phyloP scores from a whole-genome alignment of 2,888 invertebrate genomes.

The Heliconius aoede region DNA sequence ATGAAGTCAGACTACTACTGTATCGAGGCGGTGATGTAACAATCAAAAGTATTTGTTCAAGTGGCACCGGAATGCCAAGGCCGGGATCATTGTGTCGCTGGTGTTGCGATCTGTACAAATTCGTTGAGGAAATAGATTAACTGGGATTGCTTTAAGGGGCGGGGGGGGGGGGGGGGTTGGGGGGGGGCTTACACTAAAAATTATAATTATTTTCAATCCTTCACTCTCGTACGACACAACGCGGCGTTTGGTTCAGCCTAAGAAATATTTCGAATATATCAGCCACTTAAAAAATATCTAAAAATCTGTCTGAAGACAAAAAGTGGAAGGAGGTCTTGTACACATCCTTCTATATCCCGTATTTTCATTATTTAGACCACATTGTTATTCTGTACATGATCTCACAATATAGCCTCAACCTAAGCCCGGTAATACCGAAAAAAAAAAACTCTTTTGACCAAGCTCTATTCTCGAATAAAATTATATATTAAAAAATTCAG shows the following conservation, averaged over 20 bases:
- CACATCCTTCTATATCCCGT: too few species aligned
- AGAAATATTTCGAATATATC: too few species aligned
- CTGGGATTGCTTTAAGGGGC: neutral
- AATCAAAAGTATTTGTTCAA: slow-evolving; percentile 40
- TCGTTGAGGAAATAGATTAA: slow-evolving; percentile 4
- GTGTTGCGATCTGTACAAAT: neutral
- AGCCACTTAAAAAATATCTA: neutral
- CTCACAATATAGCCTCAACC: neutral
- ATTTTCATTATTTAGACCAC: neutral
- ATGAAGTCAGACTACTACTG: neutral
- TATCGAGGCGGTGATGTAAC: slow-evolving; percentile 31
- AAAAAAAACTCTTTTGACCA: neutral
- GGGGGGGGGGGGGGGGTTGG: too few species aligned
- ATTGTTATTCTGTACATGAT: neutral
- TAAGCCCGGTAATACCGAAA: neutral
- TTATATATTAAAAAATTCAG: too few species aligned
- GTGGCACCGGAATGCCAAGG: slow-evolving; percentile 36
- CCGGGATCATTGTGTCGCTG: slow-evolving; percentile 19
- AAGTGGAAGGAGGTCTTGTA: too few species aligned
- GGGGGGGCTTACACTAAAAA: too few species aligned
- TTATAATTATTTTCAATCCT: too few species aligned
- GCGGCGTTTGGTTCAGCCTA: too few species aligned
- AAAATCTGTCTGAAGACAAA: too few species aligned
- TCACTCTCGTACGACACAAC: too few species aligned
- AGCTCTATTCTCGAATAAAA: too few species aligned